Base-by-base conservation (phyloP, 2,888 invertebrate genomes). In the Periphyllus acericola region DNA sequence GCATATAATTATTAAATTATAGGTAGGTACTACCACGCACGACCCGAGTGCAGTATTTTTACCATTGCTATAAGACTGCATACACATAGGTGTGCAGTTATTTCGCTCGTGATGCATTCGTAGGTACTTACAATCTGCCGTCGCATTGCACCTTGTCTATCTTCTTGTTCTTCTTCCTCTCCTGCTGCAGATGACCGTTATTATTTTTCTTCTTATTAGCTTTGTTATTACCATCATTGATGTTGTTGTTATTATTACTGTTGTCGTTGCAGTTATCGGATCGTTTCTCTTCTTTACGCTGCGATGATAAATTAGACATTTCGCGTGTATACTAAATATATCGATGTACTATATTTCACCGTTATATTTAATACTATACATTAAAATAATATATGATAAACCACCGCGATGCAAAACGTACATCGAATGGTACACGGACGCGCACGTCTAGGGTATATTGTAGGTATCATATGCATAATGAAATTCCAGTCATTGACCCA, bases 91-190 rank as follows among this genome's bases (percentile, higher is more conserved):
- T n/a, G 46, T 46, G 34, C 71, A 71, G 5, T 46, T 52, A 34
- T 52, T 71, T 32, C 52, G 46, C 76, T 25, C 14, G 52, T 52
- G 25, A 75, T 40, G 11, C 5, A 29, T n/a, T 68, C 68, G 74
- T 21, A 25, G 4, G 36, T 40, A 87, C 86, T 87, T 17, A 87
- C 86, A 87, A 32, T 74, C 86, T 80, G 19, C 86, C 86, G 74
- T 87, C 86, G 32, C 80, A 80, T 40, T 87, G 86, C 36, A 87
- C 86, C 40, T 80, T 72, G 60, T 87, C 86, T 25, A 80, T 74
- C 72, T 72, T 87, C 60, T 80, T 87, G 17, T 74, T 87, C 40
- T 60, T 87, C 14, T 17, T 87, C 60, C 86, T 80, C 8, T 80
- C 80, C 32, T 80, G 79, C 19, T 79, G 80, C n/a, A 4, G 21